Evolutionary conservation across 2,113 vertebrate genomes (phyloP), one percentile per base, ranked within the genome.

Genomic region (Chroicocephalus ridibundus): DNA sequence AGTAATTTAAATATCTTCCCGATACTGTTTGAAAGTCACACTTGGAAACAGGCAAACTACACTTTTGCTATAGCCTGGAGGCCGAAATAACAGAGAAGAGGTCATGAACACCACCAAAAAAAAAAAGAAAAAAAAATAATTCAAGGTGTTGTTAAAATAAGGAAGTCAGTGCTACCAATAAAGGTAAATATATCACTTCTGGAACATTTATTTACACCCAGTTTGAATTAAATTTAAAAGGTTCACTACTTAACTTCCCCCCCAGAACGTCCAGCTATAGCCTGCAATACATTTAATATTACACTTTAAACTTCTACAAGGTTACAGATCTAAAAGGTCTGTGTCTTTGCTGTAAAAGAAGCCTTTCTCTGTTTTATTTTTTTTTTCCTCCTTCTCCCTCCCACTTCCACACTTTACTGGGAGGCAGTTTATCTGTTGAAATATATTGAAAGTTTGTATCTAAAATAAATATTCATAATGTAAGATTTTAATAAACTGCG

Each of bases 401-500:
- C 42, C 38, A 52, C 46, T 91, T 94, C 34, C 36, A 82, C 14
- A 49, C 7, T 91, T 94, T 46, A 82, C 31, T 62, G 32, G 32
- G 21, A 94, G 57, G 51, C 36, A 81, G n/a, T 83, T 93, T 90
- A 60, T 94, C 51, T 94, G 27, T 34, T 76, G 57, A 93, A 95
- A 86, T 87, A 34, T n/a, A 92, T 10, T 89, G n/a, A 75, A 95
- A 91, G 14, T 68, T 77, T 94, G 21, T 86, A 72, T 78, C 51
- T 86, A 96, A 95, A 97, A 94, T 85, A 94, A 86, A 96, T 96
- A 95, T 97, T 89, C 94, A 95, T 91, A 90, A 68, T 74, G 24
- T 17, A 62, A 96, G n/a, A 82, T 94, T 93, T 95, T 97, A 97
- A 93, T 93, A 91, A 86, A 90, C 66, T 57, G 21, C 2, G 6